Base-by-base conservation (phyloP, 1,140 invertebrate genomes). In the Aphelenchoides fujianensis region DNA sequence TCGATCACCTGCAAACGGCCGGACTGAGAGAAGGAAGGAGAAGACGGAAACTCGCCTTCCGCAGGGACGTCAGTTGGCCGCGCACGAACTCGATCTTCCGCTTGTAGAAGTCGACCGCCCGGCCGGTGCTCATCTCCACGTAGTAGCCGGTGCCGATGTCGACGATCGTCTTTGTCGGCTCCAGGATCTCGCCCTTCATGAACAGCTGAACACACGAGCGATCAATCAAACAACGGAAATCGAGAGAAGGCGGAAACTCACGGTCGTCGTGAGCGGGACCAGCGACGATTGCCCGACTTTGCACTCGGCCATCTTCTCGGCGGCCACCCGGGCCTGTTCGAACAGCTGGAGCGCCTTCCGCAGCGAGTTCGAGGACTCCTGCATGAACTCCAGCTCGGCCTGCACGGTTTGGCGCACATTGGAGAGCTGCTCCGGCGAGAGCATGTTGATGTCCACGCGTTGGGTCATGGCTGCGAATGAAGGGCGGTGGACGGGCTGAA, bases 101-200 rank as follows among this genome's bases (percentile, higher is more conserved):
- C 31, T 80, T 71, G 55, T 81, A 83, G 70, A 79, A 78, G 7
- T 78, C 79, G 3, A 55, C 36, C 12, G 79, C 81, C 48, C 73
- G 72, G n/a, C 83, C 64, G n/a, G 63, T 61, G 7, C 62, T 66
- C 79, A 81, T 73, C 36, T 84, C 72, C 12, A 79, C 81, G 55
- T 78, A 81, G 69, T 81, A 81, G 31, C 79, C 81, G 9, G 79
- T 82, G 57, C 79, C 79, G 41, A 81, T 81, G 36, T 81, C 79
- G 41, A 81, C 74, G 41, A 81, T 61, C n/a, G 61, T 66, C 30
- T 71, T 77, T 34, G 73, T 36, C 28, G 77, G 79, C 52, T 81
- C 74, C 0, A 54, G 35, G 19, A 81, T 61, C 67, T 73, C 66
- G 12, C 70, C 79, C 9, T 73, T 75, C 19, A 81, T 74, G 68